Conservation (phyloP, 1,140 invertebrate species). For the Aphaenogaster ashmeadi region DNA sequence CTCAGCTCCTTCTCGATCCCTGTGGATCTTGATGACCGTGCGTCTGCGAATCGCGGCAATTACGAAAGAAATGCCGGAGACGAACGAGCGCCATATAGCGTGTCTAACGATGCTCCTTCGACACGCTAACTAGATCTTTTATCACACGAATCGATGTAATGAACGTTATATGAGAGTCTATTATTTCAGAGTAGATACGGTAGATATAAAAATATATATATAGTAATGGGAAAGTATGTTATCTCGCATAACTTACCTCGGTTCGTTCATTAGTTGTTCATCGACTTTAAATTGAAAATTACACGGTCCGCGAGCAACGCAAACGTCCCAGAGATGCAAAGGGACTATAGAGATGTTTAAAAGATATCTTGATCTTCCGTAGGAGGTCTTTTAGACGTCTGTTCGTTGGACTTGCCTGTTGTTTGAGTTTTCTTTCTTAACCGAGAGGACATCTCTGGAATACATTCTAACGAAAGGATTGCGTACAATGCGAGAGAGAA, state of each 20-base stretch:
- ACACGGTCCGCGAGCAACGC: neutral
- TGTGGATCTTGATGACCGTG: slow-evolving; percentile 6
- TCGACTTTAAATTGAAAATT: slow-evolving; percentile 46
- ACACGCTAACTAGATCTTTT: slow-evolving; percentile 30
- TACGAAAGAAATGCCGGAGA: slow-evolving; percentile 34
- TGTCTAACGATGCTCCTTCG: slow-evolving; percentile 25
- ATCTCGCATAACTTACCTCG: neutral
- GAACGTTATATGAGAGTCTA: slow-evolving; percentile 6
- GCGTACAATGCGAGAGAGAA: slow-evolving; percentile 10
- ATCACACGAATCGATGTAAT: slow-evolving; percentile 9
- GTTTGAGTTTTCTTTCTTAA: slow-evolving; percentile 36
- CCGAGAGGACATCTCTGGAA: neutral
- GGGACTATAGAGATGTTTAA: slow-evolving; percentile 5
- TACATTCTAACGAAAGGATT: slow-evolving; percentile 28
- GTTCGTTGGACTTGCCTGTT: neutral
- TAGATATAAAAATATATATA: neutral
- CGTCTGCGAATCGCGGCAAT: slow-evolving; percentile 31
- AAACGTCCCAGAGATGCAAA: neutral
- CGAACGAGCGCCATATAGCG: neutral
- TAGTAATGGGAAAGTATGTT: no score
- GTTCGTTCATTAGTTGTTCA: slow-evolving; percentile 1
- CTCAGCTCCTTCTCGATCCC: neutral
- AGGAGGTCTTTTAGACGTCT: neutral
- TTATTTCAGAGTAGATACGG: neutral
- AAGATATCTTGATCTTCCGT: slow-evolving; percentile 20